These are phyloP conservation scores for Petromus typicus DNA, from an alignment of 2,113 vertebrate genomes.

Conservation along the genomic window DNA sequence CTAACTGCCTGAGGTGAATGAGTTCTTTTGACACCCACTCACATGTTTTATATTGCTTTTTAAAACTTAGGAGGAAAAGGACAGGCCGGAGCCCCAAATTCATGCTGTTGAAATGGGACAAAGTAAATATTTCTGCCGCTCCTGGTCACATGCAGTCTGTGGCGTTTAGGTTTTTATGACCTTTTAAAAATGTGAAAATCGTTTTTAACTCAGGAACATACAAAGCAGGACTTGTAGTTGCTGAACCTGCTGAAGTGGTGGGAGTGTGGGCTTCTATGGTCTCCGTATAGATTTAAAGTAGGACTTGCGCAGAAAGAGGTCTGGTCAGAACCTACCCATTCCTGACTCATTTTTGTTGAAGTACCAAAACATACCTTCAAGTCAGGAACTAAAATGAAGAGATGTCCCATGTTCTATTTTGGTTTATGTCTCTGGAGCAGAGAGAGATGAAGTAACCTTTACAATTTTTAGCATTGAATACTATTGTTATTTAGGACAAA, in stretches of 20 bases:
- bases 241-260: background rate
- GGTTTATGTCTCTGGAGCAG: background rate
- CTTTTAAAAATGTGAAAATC: slow-evolving; percentile 32
- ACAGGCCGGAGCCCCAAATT: background rate
- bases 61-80: slow-evolving; percentile 32
- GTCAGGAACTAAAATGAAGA: slow-evolving; percentile 33
- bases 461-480: background rate
- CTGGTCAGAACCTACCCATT: background rate
- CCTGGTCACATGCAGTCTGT: background rate
- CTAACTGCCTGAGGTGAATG: background rate
- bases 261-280: background rate
- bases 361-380: slow-evolving; percentile 3
- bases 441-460: background rate
- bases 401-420: slow-evolving; percentile 23
- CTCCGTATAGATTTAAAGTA: background rate
- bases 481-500: background rate
- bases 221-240: background rate
- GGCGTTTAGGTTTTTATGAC: background rate
- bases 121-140: slow-evolving; percentile 17
- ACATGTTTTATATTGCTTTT: slow-evolving; percentile 5
- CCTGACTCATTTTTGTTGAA: background rate
- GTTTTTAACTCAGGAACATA: background rate
- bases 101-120: background rate
- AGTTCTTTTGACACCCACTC: background rate
- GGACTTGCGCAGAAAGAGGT: background rate